A percentile compares a stretch with the other conserved stretches of the same genome.
Conservation (phyloP, 1,140 invertebrate genomes). For the Wasmannia auropunctata region DNA sequence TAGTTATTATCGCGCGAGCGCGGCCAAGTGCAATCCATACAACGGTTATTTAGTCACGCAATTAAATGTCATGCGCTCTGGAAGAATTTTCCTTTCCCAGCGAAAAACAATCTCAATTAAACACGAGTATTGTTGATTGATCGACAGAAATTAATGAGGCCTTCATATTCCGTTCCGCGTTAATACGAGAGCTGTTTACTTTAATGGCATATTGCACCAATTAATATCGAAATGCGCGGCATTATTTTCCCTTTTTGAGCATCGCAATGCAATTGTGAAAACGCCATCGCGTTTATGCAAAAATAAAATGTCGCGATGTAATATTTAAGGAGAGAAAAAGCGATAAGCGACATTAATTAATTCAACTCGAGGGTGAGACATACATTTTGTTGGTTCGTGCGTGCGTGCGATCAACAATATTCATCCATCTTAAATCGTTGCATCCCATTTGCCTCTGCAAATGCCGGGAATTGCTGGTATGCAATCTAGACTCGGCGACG, state of each 20-base stretch:
- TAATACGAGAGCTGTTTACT: conserved; percentile 5
- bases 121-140: background rate
- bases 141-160: conserved; percentile 32
- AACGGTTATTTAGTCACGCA: background rate
- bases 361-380: background rate
- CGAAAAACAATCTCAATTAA: conserved; percentile 33
- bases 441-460: conserved; percentile 53
- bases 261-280: background rate
- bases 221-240: background rate
- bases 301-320: background rate
- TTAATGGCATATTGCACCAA: background rate
- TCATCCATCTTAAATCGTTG: conserved; percentile 38
- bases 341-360: background rate
- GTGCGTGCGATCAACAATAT: background rate
- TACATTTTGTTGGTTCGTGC: conserved; percentile 6
- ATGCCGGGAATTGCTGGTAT: conserved; percentile 51
- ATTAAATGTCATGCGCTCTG: background rate
- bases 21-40: background rate
- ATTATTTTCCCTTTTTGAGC: background rate
- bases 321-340: no score
- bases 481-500: conserved; percentile 47
- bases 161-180: background rate
- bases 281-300: background rate
- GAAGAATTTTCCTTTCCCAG: background rate
- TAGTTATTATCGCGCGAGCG: background rate